Conservation (phyloP, 1,140 invertebrate species). For the Pararge aegeria region DNA sequence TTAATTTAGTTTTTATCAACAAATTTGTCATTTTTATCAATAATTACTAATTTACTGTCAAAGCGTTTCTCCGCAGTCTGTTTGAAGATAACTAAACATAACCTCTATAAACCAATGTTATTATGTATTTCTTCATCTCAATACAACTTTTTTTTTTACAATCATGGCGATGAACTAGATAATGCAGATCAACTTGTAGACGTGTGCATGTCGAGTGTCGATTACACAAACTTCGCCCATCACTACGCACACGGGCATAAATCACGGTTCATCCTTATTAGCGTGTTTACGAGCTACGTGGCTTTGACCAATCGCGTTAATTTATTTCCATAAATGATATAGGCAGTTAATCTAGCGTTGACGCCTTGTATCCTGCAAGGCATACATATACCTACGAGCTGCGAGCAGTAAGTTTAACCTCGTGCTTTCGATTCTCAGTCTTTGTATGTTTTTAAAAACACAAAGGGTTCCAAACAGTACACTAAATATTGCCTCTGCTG, state of each 20-base stretch:
- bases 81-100: too few relatives aligned
- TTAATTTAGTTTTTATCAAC: too few relatives aligned
- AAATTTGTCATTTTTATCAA: too few relatives aligned
- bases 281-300: constrained; percentile 43
- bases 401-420: constrained; percentile 15
- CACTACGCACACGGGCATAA: constrained; percentile 26
- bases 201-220: not conserved
- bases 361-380: constrained; percentile 39
- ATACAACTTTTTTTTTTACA: too few relatives aligned
- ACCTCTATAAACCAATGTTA: too few relatives aligned
- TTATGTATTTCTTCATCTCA: too few relatives aligned
- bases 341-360: constrained; percentile 41
- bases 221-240: constrained; percentile 1
- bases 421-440: constrained; percentile 8
- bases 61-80: too few relatives aligned
- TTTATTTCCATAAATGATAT: constrained; percentile 60
- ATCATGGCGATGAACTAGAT: too few relatives aligned
- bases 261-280: constrained; percentile 47
- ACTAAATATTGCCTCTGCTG: too few relatives aligned
- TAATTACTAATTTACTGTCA: too few relatives aligned
- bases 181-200: too few relatives aligned
- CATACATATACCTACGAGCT: constrained; percentile 22
- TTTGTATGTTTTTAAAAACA: not conserved
- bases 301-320: constrained; percentile 50
- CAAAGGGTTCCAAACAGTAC: too few relatives aligned